Evolutionary conservation across 2,888 invertebrate genomes (phyloP), one percentile per base, ranked within the genome.

Genomic region (Arenicola marina): DNA sequence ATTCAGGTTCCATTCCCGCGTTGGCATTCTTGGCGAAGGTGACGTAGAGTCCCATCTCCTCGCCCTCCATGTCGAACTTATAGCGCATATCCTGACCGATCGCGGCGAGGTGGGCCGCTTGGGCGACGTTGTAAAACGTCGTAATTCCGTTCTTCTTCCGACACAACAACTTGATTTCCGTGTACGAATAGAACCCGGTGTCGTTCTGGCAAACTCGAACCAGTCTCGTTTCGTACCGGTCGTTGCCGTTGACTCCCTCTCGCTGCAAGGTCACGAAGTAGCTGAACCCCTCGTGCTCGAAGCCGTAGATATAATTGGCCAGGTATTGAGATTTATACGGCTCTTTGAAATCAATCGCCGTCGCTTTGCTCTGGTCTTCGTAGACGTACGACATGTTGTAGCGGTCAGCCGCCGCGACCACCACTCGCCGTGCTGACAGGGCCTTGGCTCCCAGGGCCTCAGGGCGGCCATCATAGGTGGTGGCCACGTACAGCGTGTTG

Each of bases 161-260:
- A 62, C 79, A 79, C 4, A 54, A 48, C 21, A 83, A 62, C 2
- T 76, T 72, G n/a, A 79, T 67, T 64, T 84, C 84, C 18, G 78
- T 73, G 67, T 83, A 83, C 0, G 83, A 82, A 44, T 73, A 69
- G 55, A 77, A 78, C 4, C 68, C 58, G 1, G 46, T 33, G 56
- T 82, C 80, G 21, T 73, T 61, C 15, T 70, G 69, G 70, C 83
- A 83, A n/a, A 83, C 64, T 28, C 81, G 70, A 2, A 76, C 76
- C 24, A 84, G 63, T 51, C 76, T 71, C 1, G 79, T 78, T 2
- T 65, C 60, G 56, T 63, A 71, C 29, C 33, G 28, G 24, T 45
- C 31, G n/a, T 53, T 46, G 32, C 29, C 21, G 15, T 56, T 31
- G n/a, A 34, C 18, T 11, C 43, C 24, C 45, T 78, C 76, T 33